A percentile compares a stretch with the other conserved stretches of the same genome.
Conservation (phyloP, 2,797 vertebrate genomes). For the Alcedo quadribrachys region DNA sequence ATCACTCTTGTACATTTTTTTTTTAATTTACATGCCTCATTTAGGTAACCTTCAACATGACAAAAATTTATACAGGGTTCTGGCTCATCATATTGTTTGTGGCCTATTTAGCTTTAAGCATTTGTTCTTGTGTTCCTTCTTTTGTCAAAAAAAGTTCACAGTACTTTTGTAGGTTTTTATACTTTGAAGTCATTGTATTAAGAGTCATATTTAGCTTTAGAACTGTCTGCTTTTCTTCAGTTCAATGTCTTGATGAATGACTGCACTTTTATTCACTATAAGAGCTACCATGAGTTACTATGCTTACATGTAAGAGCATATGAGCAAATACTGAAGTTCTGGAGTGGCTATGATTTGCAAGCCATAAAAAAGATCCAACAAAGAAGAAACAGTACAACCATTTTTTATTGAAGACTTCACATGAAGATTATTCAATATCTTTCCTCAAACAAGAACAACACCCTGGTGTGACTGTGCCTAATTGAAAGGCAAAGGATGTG, state of each 20-base stretch:
- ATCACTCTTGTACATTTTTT: neutral
- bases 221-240: neutral
- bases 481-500: neutral
- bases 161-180: neutral
- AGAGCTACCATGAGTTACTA: neutral
- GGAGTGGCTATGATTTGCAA: neutral
- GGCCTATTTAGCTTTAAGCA: neutral
- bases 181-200: neutral
- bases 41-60: neutral
- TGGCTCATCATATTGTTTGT: neutral
- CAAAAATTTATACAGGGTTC: neutral
- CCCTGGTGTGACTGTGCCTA: neutral
- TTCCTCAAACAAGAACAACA: neutral
- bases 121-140: neutral
- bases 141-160: neutral
- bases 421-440: neutral
- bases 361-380: neutral
- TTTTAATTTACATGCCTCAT: neutral
- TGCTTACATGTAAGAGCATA: neutral
- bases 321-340: neutral
- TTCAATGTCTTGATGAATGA: neutral
- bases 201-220: neutral
- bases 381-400: neutral
- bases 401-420: neutral
- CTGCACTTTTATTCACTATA: neutral